A percentile compares a stretch with the other conserved stretches of the same genome.
Conservation (phyloP, 2,797 vertebrate species). For the Melanotaenia maccullochi region DNA sequence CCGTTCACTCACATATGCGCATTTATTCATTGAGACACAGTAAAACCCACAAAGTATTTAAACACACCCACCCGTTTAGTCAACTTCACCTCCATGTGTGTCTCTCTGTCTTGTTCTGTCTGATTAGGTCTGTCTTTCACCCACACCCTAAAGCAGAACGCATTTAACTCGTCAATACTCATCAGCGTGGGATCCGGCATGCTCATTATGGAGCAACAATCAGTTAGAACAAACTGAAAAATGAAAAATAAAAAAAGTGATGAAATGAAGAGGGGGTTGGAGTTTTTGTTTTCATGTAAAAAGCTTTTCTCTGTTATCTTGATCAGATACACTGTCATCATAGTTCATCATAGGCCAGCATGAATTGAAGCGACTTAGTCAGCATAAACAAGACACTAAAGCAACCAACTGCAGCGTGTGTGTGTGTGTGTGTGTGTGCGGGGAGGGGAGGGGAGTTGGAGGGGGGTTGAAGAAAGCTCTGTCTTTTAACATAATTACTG, state of each 20-base stretch:
- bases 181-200: slow-evolving; percentile 53
- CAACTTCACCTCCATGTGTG: slow-evolving; percentile 1
- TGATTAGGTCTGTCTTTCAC: slow-evolving; percentile 40
- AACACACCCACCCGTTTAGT: slow-evolving; percentile 28
- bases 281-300: slow-evolving; percentile 52
- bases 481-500: slow-evolving; percentile 53
- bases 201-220: slow-evolving; percentile 64
- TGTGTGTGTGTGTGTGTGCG: too few relatives aligned
- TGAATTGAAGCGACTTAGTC: slow-evolving; percentile 65
- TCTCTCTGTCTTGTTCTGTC: slow-evolving; percentile 16
- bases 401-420: slow-evolving; percentile 16
- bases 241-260: slow-evolving; percentile 27
- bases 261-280: slow-evolving; percentile 16
- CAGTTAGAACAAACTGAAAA: slow-evolving; percentile 33
- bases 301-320: slow-evolving; percentile 65
- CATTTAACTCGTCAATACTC: slow-evolving; percentile 65
- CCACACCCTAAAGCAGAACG: slow-evolving; percentile 33
- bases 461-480: background rate
- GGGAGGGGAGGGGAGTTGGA: background rate
- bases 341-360: slow-evolving; percentile 15
- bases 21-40: slow-evolving; percentile 25
- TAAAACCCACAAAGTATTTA: slow-evolving; percentile 30
- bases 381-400: slow-evolving; percentile 58
- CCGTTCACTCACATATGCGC: slow-evolving; percentile 17
- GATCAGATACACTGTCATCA: slow-evolving; percentile 60